Evolutionary conservation across 2,797 vertebrate genomes (phyloP).

Genomic region (Synaphobranchus kaupii): DNA sequence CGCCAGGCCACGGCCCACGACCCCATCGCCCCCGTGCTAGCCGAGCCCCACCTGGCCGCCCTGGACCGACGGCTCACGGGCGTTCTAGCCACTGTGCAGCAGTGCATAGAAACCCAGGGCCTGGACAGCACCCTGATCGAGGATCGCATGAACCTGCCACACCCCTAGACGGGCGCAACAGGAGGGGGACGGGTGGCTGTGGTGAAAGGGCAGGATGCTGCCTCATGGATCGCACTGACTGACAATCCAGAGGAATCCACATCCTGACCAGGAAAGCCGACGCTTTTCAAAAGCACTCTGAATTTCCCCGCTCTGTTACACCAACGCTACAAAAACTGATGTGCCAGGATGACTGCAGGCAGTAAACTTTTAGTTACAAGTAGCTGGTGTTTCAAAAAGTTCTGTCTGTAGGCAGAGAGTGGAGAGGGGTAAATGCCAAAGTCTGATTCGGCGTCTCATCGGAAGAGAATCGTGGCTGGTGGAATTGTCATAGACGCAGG

Average conservation of each 20-base stretch:
- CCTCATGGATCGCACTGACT: not conserved
- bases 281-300: not conserved
- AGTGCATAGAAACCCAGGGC: slow-evolving; percentile 92
- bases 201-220: not conserved
- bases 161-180: slow-evolving; percentile 72
- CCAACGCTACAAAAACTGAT: not conserved
- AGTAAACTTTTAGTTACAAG: not conserved
- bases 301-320: not conserved
- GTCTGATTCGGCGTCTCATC: not conserved
- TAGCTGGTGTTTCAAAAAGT: not conserved
- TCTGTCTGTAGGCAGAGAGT: not conserved
- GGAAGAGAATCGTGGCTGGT: not conserved
- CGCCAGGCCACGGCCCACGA: slow-evolving; percentile 85
- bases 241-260: too few relatives aligned
- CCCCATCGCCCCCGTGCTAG: slow-evolving; percentile 85
- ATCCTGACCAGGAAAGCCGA: not conserved
- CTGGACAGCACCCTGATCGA: slow-evolving; percentile 89
- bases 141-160: slow-evolving; percentile 95
- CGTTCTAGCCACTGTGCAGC: slow-evolving; percentile 86
- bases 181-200: not conserved
- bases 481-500: not conserved
- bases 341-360: not conserved
- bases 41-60: slow-evolving; percentile 83
- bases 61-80: slow-evolving; percentile 87
- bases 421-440: not conserved